A percentile compares a stretch with the other conserved stretches of the same genome.
These are phyloP conservation scores for Hartigia nigra DNA, from an alignment of 2,888 invertebrate genomes.

Conservation along the genomic window DNA sequence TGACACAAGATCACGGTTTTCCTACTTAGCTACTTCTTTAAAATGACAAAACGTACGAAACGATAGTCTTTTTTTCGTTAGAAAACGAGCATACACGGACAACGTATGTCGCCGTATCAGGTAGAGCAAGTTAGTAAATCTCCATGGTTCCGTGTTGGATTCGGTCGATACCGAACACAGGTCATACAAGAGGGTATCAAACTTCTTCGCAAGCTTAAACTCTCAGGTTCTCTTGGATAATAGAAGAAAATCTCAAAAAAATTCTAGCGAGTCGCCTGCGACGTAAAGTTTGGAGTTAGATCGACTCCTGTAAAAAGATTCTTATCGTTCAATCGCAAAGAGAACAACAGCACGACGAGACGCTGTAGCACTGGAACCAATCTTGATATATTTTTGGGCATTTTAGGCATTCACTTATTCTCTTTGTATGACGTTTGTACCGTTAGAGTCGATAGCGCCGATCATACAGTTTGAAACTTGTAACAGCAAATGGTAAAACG, in stretches of 20 bases:
- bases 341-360: neutral
- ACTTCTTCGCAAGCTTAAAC: conserved; percentile 18
- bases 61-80: neutral
- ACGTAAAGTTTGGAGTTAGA: conserved; percentile 31
- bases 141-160: conserved; percentile 14
- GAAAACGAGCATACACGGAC: neutral
- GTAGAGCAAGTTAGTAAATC: conserved; percentile 22
- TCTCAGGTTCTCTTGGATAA: conserved; percentile 16
- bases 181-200: conserved; percentile 31
- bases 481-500: neutral
- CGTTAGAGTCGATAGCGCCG: neutral
- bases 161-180: conserved; percentile 19
- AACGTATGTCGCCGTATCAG: conserved; percentile 13
- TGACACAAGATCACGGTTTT: neutral
- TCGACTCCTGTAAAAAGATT: conserved; percentile 32
- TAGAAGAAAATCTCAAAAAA: conserved; percentile 25
- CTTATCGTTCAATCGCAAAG: neutral
- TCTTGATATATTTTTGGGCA: neutral
- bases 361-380: neutral
- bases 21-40: no score
- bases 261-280: conserved; percentile 20
- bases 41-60: neutral
- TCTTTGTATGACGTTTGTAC: neutral
- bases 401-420: neutral
- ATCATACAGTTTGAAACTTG: neutral